These are phyloP conservation scores for Apomyelois bistriatella DNA, from an alignment of 2,888 invertebrate genomes.

Conservation along the genomic window DNA sequence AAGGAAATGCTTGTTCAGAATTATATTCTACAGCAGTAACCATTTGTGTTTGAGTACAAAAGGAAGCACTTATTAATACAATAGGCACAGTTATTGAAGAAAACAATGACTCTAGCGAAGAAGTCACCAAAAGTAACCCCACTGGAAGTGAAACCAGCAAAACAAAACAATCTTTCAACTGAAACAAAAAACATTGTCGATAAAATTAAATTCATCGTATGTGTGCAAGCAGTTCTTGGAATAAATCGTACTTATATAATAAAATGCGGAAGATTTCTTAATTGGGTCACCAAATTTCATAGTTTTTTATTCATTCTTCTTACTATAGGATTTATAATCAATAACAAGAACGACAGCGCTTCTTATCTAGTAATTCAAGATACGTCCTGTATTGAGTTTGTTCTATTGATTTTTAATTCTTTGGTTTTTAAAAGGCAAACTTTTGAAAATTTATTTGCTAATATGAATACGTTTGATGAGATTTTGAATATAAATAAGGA, in stretches of 20 bases:
- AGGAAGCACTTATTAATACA: neutral
- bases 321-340: conserved; percentile 23
- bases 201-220: conserved; percentile 32
- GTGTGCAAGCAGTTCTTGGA: conserved; percentile 32
- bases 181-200: conserved; percentile 22
- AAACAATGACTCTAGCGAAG: conserved; percentile 22
- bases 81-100: neutral
- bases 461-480: conserved; percentile 44
- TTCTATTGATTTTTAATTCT: conserved; percentile 34
- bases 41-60: neutral
- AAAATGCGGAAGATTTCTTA: conserved; percentile 25
- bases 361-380: conserved; percentile 36
- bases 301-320: conserved; percentile 21
- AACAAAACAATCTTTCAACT: conserved; percentile 24
- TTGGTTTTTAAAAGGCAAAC: conserved; percentile 33
- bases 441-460: conserved; percentile 36
- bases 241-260: conserved; percentile 42
- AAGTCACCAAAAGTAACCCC: conserved; percentile 37
- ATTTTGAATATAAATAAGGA: conserved; percentile 42
- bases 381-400: conserved; percentile 36
- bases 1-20: conserved; percentile 7
- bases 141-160: conserved; percentile 20
- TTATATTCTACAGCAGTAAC: neutral
- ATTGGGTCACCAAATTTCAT: conserved; percentile 27
- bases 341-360: conserved; percentile 21